Evolutionary conservation across 1,140 invertebrate species (phyloP), one percentile per base, ranked within the genome.

Genomic region (Popillia japonica): DNA sequence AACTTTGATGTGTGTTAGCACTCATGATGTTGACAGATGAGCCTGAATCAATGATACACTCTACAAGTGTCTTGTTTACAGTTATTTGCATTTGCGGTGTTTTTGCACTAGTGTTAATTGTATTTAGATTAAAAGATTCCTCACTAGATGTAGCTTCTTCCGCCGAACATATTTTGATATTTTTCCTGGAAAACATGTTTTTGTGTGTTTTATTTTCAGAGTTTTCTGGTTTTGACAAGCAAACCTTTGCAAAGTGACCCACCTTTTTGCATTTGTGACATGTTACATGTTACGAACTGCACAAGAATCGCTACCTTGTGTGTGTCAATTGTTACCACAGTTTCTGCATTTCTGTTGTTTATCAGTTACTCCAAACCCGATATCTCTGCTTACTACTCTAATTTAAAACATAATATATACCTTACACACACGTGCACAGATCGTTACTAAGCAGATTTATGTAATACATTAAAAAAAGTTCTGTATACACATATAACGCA

Each of bases 1-100:
- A n/a, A n/a, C n/a, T n/a, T n/a, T 61, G 14, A 61, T 17, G 17
- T 61, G 14, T 3, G 0, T 2, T 61, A 61, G 17, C 3, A 61
- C 59, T 61, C 6, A 17, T 61, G 17, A 61, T 61, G 17, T 61
- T 61, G 6, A 61, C 59, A 61, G 59, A 61, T 61, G 59, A 61
- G 17, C 59, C 17, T 61, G 59, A 61, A 61, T 17, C 8, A 14
- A 14, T 14, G 10, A 14, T 61, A n/a, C 59, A 61, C 17, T 9
- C 17, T n/a, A n/a, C n/a, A n/a, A n/a, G n/a, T n/a, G n/a, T n/a
- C n/a, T n/a, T n/a, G n/a, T n/a, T n/a, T n/a, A n/a, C n/a, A n/a
- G n/a, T n/a, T n/a, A n/a, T n/a, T n/a, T n/a, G n/a, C n/a, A n/a
- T n/a, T n/a, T n/a, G 59, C 17, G 59, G 59, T 17, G 59, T 61